Evolutionary conservation across 2,113 vertebrate genomes (phyloP).

Genomic region (Taxidea taxus): DNA sequence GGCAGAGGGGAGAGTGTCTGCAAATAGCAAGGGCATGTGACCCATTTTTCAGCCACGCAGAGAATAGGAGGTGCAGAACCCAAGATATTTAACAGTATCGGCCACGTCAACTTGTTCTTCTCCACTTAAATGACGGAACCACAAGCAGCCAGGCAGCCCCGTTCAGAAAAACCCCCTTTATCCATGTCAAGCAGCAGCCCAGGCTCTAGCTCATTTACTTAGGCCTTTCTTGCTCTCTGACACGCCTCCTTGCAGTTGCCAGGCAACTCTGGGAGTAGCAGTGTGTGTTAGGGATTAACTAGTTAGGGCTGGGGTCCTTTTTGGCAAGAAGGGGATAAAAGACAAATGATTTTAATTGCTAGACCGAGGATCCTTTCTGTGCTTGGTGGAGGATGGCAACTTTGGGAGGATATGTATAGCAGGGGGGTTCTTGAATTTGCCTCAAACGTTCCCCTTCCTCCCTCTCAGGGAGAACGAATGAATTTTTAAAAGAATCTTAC

Average conservation of each 20-base stretch:
- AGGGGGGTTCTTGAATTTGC: constrained; percentile 25
- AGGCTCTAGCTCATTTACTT: constrained; percentile 76
- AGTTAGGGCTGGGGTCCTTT: constrained; percentile 80
- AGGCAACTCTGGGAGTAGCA: constrained; percentile 85
- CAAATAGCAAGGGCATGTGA: constrained; percentile 23
- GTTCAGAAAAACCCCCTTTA: constrained; percentile 69
- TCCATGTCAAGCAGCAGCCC: constrained; percentile 68
- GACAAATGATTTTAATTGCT: constrained; percentile 81
- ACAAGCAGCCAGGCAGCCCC: constrained; percentile 50
- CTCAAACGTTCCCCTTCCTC: constrained; percentile 40
- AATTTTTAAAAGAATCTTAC: constrained; percentile 43
- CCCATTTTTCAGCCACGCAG: constrained; percentile 32
- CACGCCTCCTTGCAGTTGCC: constrained; percentile 84
- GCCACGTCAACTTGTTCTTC: constrained; percentile 50
- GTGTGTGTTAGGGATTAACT: constrained; percentile 82
- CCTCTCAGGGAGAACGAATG: constrained; percentile 34
- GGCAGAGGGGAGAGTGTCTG: not conserved
- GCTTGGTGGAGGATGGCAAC: constrained; percentile 61
- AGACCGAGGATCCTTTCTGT: constrained; percentile 54
- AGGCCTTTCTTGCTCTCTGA: constrained; percentile 77
- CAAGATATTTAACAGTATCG: constrained; percentile 56
- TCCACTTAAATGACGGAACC: constrained; percentile 36
- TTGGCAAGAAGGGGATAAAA: constrained; percentile 73
- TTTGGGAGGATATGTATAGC: constrained; percentile 3
- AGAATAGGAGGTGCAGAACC: constrained; percentile 60